Conservation (phyloP, 1,140 invertebrate species). For the Meteorus sp. region DNA sequence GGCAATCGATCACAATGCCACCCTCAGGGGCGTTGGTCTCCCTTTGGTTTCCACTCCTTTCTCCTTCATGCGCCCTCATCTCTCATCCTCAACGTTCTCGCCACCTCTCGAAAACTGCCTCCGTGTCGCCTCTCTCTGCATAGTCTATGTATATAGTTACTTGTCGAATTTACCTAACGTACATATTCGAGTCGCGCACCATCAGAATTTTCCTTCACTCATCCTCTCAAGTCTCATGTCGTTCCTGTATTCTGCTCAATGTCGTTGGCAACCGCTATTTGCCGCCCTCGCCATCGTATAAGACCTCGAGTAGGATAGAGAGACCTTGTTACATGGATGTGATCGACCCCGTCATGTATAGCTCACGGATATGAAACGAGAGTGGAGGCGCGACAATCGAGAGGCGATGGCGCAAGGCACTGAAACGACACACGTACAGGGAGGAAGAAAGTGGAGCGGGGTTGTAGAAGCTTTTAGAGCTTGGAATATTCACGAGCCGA, state of each 20-base stretch:
- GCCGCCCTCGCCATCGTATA: conserved; percentile 15
- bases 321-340: conserved; percentile 37
- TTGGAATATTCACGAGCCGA: conserved; percentile 38
- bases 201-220: conserved; percentile 5
- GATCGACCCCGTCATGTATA: conserved; percentile 38
- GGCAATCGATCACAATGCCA: conserved; percentile 47
- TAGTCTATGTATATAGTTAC: too few species aligned
- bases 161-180: conserved; percentile 19
- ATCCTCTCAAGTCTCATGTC: conserved; percentile 24
- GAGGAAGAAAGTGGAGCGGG: conserved; percentile 1
- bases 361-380: conserved; percentile 25
- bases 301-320: conserved; percentile 32
- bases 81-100: neutral
- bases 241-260: conserved; percentile 30
- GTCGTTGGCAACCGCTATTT: neutral
- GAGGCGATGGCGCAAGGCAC: too few species aligned
- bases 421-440: neutral
- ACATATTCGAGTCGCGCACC: conserved; percentile 14
- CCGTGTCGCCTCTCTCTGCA: too few species aligned
- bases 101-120: conserved; percentile 5
- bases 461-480: conserved; percentile 36
- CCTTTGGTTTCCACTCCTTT: conserved; percentile 30
- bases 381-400: neutral
- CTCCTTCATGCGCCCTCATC: conserved; percentile 17
- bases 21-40: conserved; percentile 39